phyloP scores from a whole-genome alignment of 2,888 invertebrate genomes.

The Dusona sp. region DNA sequence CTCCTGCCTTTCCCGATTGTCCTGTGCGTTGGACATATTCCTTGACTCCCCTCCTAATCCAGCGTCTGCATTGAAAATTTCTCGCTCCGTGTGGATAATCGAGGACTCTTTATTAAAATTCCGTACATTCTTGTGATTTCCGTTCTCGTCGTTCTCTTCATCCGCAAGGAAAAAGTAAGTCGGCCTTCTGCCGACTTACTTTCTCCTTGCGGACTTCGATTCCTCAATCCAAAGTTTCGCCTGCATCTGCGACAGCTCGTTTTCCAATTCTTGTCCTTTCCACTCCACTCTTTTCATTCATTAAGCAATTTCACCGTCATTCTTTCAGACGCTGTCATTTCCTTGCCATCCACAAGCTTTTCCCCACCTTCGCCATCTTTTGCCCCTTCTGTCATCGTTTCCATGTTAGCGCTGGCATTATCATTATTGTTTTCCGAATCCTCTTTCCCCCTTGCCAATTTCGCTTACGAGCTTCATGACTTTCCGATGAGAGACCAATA shows the following conservation, averaged over 20 bases:
- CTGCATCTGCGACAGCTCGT: slow-evolving; percentile 13
- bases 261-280: slow-evolving; percentile 2
- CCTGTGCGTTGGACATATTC: no score
- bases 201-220: not conserved
- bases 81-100: not conserved
- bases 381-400: not conserved
- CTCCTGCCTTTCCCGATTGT: not conserved
- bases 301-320: not conserved
- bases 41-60: not conserved
- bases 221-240: slow-evolving; percentile 25
- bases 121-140: not conserved
- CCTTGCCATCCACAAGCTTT: not conserved
- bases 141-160: not conserved
- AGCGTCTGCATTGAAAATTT: not conserved
- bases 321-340: not conserved
- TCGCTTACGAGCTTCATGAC: not conserved
- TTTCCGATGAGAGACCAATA: not conserved
- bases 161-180: no score
- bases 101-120: not conserved
- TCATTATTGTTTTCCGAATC: not conserved
- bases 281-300: slow-evolving; percentile 7
- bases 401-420: not conserved
- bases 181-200: no score
- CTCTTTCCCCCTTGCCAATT: not conserved
- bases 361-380: not conserved